phyloP scores from a whole-genome alignment of 1,140 invertebrate genomes.

The Penaeus vannamei region DNA sequence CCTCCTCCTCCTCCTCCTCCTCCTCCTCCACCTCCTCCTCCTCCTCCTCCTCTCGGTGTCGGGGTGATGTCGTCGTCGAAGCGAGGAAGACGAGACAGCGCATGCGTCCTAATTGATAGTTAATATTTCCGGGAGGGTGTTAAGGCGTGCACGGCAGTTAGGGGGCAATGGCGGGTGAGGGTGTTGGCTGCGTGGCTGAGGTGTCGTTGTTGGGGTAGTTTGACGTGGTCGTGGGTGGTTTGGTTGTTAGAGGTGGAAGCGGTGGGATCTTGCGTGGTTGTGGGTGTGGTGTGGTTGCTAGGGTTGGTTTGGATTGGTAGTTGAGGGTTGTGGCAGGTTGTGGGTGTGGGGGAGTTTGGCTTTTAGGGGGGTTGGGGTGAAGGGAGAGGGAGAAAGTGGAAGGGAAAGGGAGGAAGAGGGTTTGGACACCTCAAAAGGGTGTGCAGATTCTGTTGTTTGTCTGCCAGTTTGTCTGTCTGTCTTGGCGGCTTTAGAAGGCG shows the following conservation, averaged over 20 bases:
- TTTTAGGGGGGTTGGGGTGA: background rate
- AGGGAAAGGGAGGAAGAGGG: background rate
- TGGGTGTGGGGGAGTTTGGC: too few relatives aligned
- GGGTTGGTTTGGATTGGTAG: background rate
- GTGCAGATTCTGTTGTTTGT: background rate
- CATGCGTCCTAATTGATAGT: conserved; percentile 24
- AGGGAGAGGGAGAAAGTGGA: background rate
- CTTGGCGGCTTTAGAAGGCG: too few relatives aligned
- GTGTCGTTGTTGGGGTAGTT: background rate
- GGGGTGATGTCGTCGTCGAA: too few relatives aligned
- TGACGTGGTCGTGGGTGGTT: background rate
- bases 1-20: background rate
- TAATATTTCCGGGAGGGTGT: conserved; percentile 31
- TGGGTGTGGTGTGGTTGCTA: background rate
- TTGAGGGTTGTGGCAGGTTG: background rate
- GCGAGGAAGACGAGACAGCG: background rate
- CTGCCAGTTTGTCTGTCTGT: too few relatives aligned
- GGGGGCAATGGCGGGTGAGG: background rate
- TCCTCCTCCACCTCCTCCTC: background rate
- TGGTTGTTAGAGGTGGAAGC: background rate
- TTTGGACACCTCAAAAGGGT: too few relatives aligned
- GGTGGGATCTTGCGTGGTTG: background rate
- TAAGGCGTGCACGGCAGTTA: background rate
- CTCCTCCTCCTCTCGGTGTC: background rate
- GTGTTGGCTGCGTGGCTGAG: background rate